Evolutionary conservation across 2,888 invertebrate genomes (phyloP), one percentile per base, ranked within the genome.

Genomic region (Erannis defoliaria): DNA sequence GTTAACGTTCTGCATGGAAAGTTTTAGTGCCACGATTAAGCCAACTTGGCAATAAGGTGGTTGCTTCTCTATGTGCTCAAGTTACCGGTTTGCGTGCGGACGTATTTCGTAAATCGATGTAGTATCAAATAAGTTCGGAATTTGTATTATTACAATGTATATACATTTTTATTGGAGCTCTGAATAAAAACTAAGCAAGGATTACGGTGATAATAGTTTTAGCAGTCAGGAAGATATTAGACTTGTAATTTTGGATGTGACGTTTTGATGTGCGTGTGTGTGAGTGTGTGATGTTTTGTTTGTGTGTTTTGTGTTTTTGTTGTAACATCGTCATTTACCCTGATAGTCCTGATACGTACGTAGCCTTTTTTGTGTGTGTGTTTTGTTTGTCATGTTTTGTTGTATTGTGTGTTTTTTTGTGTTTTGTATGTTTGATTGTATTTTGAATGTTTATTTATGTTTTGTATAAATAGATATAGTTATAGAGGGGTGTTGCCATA

Each of bases 31-130:
- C 0, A 6, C 12, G 2, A 12, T 5, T 46, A 31, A 1, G 12
- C 2, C 12, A 19, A 18, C 6, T 46, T 5, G 10, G 12, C 18
- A 31, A 9, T 16, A 31, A 18, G 9, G 26, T 46, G 16, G 46
- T 46, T 0, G 21, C 0, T 26, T 2, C 26, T 26, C 4, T 14
- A 16, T 29, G 19, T 29, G 16, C 12, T 29, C 31, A 18, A 10
- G 12, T 51, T 53, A 56, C 66, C 42, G 54, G 51, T 40, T 62
- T n/a, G 40, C 38, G 50, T 53, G 38, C 9, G 35, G 37, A 45
- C 61, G 6, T 55, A 48, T 56, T 53, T 14, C 6, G 19, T 31
- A 18, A 16, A 31, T 49, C 31, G 53, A 45, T 51, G 26, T 38
- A 6, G 31, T 16, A 50, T 54, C 16, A 46, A 31, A 46, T 59